A percentile compares a stretch with the other conserved stretches of the same genome.
Conservation (phyloP, 2,888 invertebrate genomes). For the Epicampocera succincta region DNA sequence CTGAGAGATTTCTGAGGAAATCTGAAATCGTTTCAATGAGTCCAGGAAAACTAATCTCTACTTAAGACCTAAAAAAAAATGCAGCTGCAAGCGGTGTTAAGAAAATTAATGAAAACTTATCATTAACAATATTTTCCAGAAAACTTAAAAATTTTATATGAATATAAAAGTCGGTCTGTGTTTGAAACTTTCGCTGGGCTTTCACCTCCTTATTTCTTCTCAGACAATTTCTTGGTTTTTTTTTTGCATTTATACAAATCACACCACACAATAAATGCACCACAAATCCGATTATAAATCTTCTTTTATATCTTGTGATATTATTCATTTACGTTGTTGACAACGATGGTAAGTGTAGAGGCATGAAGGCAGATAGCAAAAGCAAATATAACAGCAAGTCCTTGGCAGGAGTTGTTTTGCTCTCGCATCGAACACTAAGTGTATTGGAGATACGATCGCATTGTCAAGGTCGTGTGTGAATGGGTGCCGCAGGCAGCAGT, state of each 20-base stretch:
- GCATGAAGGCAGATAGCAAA: background rate
- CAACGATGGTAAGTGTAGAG: background rate
- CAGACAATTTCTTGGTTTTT: background rate
- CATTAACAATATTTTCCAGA: too few relatives aligned
- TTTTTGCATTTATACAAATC: slow-evolving; percentile 20
- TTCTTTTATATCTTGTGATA: slow-evolving; percentile 12
- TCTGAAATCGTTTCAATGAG: too few relatives aligned
- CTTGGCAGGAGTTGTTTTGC: slow-evolving; percentile 8
- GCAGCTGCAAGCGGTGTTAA: too few relatives aligned
- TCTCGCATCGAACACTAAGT: slow-evolving; percentile 1
- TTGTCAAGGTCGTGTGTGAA: slow-evolving; percentile 26
- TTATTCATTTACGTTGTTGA: background rate
- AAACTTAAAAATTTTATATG: too few relatives aligned
- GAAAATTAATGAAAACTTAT: too few relatives aligned
- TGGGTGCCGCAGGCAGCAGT: background rate
- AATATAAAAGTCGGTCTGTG: too few relatives aligned
- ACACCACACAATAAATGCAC: slow-evolving; percentile 41
- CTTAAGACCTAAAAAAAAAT: too few relatives aligned
- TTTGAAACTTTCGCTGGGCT: slow-evolving; percentile 15
- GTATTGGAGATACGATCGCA: slow-evolving; percentile 24
- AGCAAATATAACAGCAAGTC: background rate
- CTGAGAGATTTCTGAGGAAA: too few relatives aligned
- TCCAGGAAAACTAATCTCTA: too few relatives aligned
- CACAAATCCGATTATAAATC: slow-evolving; percentile 54
- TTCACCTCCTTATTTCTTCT: background rate